phyloP scores from a whole-genome alignment of 2,888 invertebrate genomes.

The Pteria penguin region DNA sequence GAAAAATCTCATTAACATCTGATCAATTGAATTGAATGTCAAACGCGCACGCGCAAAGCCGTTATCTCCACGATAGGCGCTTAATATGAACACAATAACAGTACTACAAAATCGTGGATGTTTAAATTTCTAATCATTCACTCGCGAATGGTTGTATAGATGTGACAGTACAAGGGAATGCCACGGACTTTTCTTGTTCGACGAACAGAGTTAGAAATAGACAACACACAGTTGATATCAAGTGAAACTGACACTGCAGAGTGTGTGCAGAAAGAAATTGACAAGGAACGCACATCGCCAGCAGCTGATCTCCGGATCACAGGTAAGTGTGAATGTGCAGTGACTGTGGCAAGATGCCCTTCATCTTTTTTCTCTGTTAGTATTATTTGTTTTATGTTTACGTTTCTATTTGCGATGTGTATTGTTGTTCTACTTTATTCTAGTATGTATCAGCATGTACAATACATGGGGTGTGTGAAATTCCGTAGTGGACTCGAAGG shows the following conservation, averaged over 20 bases:
- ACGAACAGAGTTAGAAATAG: not conserved
- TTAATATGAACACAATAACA: not conserved
- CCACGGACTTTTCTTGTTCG: not conserved
- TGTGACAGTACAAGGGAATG: not conserved
- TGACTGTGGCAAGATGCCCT: too few species aligned
- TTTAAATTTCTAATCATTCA: not conserved
- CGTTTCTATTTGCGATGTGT: too few species aligned
- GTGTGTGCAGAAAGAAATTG: not conserved
- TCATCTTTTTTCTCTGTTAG: too few species aligned
- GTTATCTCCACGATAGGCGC: not conserved
- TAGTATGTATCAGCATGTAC: too few species aligned
- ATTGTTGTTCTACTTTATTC: too few species aligned
- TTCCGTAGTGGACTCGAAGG: too few species aligned
- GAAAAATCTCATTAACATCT: too few species aligned
- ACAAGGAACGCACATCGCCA: not conserved
- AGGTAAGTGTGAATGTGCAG: not conserved
- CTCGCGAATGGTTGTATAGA: not conserved
- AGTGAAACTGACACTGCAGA: not conserved
- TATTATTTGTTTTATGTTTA: too few species aligned
- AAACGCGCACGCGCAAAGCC: not conserved
- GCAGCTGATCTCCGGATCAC: not conserved
- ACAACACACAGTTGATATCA: not conserved
- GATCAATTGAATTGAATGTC: too few species aligned
- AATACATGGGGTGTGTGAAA: too few species aligned
- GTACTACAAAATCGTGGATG: not conserved